Percentiles rank a stretch among this genome's conserved stretches.
phyloP scores from a whole-genome alignment of 1,140 invertebrate species.

The Psilanteris sp. region DNA sequence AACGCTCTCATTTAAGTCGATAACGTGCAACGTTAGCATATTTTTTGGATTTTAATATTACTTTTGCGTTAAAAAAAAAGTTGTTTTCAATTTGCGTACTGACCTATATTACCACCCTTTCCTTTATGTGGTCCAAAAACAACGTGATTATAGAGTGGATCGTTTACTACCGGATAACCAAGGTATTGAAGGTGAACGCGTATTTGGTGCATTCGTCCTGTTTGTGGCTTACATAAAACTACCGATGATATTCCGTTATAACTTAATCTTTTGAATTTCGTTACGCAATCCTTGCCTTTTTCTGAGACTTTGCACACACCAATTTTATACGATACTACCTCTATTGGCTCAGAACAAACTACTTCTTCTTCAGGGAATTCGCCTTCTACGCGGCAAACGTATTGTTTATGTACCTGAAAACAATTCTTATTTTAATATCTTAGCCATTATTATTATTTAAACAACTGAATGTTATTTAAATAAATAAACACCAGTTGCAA shows the following conservation, averaged over 20 bases:
- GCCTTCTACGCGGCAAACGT: constrained; percentile 97
- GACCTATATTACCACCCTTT: constrained; percentile 93
- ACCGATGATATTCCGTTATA: constrained; percentile 94
- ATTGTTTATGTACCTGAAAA: constrained; percentile 94
- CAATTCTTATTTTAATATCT: too few relatives aligned
- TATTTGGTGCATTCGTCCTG: constrained; percentile 99
- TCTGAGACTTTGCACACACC: constrained; percentile 95
- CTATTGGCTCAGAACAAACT: constrained; percentile 92
- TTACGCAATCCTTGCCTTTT: constrained; percentile 94
- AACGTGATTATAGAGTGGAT: constrained; percentile 96
- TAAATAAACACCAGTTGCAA: too few relatives aligned
- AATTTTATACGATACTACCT: constrained; percentile 96
- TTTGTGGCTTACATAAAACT: constrained; percentile 94
- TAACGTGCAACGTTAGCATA: too few relatives aligned
- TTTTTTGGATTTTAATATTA: too few relatives aligned
- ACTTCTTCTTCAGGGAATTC: constrained; percentile 95
- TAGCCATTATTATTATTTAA: too few relatives aligned
- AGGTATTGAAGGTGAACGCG: constrained; percentile 99
- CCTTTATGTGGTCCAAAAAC: constrained; percentile 95
- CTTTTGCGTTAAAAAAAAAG: too few relatives aligned
- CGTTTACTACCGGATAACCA: constrained; percentile 98
- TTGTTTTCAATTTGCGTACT: too few relatives aligned
- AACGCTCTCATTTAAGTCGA: too few relatives aligned
- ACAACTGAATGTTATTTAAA: too few relatives aligned
- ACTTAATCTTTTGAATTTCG: constrained; percentile 93